Evolutionary conservation across 2,888 invertebrate species (phyloP), one percentile per base, ranked within the genome.

Genomic region (Drosophila setosimentum): DNA sequence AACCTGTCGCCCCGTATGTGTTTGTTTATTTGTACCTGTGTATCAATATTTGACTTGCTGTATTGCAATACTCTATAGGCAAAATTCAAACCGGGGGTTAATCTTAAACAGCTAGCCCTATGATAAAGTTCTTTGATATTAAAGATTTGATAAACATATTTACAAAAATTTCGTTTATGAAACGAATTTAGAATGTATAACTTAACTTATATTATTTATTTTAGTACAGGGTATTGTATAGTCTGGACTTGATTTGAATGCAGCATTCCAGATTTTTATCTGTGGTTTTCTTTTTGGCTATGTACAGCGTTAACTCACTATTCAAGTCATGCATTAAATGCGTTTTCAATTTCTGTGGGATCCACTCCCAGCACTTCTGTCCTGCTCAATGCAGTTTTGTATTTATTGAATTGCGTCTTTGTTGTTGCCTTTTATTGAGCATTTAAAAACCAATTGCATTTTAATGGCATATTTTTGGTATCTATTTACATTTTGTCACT

Each of bases 21-120:
- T 11, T 24, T 42, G 32, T 45, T 21, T 42, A 27, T 45, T 21
- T 27, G 64, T 60, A 51, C 61, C 51, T 49, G 55, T 63, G 57
- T 67, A 72, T 76, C 85, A 86, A 86, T 86, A 87, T 87, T 86
- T 85, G 83, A 85, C 85, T 83, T 86, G 80, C 72, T 80, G 73
- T 78, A 73, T 66, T 76, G 71, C 68, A 67, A 59, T 67, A 68
- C 64, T 50, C 65, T 61, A 48, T 29, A 32, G 16, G 6, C 27
- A 6, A 18, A 54, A 13, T 16, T 16, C 21, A 7, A 0, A 4
- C 8, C 4, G 8, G 32, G 21, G 16, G 16, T 16, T 45, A 24
- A 45, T 16, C 16, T 24, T 45, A 24, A 16, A 24, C 27, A 6
- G 11, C 42, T 11, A 16, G 6, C 35, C 37, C 45, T 2, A 45